Conservation (phyloP, 1,140 invertebrate species). For the Pseudachorutes palmiensis region DNA sequence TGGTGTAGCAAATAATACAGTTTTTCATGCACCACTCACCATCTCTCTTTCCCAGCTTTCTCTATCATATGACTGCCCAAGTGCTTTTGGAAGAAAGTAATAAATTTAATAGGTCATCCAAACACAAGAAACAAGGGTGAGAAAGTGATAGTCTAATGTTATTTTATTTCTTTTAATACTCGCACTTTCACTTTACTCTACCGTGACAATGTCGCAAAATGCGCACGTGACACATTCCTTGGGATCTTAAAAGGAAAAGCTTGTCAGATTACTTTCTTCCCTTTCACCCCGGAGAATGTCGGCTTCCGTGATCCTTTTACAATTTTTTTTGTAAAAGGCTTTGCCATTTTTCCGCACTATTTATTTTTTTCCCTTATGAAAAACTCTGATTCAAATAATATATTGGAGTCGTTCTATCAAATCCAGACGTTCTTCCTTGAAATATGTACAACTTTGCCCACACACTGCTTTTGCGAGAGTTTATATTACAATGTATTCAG, state of each 20-base stretch:
- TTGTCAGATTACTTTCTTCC: background rate
- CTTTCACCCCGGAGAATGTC: background rate
- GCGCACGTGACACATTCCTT: background rate
- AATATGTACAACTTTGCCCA: too few relatives aligned
- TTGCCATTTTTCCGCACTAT: too few relatives aligned
- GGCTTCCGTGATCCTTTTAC: too few relatives aligned
- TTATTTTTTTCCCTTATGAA: background rate
- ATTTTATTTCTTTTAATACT: background rate
- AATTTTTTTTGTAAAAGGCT: too few relatives aligned
- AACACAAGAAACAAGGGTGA: background rate
- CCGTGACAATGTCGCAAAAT: background rate
- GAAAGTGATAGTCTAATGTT: constrained; percentile 6
- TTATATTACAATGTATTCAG: too few relatives aligned
- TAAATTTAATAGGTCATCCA: constrained; percentile 3
- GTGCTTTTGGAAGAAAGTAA: too few relatives aligned
- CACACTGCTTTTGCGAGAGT: too few relatives aligned
- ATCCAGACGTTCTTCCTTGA: too few relatives aligned
- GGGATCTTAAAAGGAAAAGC: background rate
- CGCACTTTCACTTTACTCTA: background rate
- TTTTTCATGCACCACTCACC: too few relatives aligned
- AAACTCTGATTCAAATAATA: background rate
- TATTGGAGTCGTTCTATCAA: background rate
- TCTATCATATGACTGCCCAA: too few relatives aligned
- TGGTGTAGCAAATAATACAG: too few relatives aligned
- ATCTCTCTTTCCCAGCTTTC: too few relatives aligned